Percentiles rank a stretch among this genome's conserved stretches.
Conservation (phyloP, 2,113 vertebrate genomes). For the Dunckerocampus dactyliophorus region DNA sequence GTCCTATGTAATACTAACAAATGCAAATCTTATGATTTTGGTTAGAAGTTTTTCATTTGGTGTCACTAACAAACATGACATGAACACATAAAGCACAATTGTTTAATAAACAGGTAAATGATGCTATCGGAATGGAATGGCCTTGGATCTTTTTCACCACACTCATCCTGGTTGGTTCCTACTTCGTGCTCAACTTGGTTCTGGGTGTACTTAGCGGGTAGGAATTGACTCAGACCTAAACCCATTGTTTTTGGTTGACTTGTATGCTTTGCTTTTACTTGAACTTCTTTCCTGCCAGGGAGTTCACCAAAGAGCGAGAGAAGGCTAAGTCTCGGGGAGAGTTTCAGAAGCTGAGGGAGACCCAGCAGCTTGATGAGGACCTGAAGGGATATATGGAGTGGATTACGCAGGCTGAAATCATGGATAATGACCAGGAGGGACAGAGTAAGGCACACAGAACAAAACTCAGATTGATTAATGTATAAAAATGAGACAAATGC, state of each 20-base stretch:
- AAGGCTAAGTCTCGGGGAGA: slow-evolving; percentile 94
- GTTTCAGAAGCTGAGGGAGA: slow-evolving; percentile 91
- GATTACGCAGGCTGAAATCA: slow-evolving; percentile 94
- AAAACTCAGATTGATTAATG: background rate
- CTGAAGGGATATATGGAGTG: slow-evolving; percentile 97
- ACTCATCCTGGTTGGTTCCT: slow-evolving; percentile 92
- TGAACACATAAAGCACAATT: background rate
- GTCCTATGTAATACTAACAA: too few species aligned
- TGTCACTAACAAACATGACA: background rate
- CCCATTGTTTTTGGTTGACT: too few species aligned
- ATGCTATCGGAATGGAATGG: slow-evolving; percentile 97
- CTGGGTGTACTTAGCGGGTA: slow-evolving; percentile 96
- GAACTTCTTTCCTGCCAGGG: slow-evolving; percentile 60
- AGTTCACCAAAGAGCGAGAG: slow-evolving; percentile 96
- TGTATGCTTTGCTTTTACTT: background rate
- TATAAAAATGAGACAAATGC: background rate
- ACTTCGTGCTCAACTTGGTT: slow-evolving; percentile 95
- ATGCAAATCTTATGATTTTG: background rate
- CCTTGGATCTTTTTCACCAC: slow-evolving; percentile 96
- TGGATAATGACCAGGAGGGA: slow-evolving; percentile 87
- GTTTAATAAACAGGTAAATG: slow-evolving; percentile 80
- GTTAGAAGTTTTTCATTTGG: background rate
- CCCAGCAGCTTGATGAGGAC: slow-evolving; percentile 94
- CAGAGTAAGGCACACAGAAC: slow-evolving; percentile 68
- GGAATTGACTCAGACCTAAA: slow-evolving; percentile 5